phyloP scores from a whole-genome alignment of 1,140 invertebrate genomes.

The Papilio dardanus region DNA sequence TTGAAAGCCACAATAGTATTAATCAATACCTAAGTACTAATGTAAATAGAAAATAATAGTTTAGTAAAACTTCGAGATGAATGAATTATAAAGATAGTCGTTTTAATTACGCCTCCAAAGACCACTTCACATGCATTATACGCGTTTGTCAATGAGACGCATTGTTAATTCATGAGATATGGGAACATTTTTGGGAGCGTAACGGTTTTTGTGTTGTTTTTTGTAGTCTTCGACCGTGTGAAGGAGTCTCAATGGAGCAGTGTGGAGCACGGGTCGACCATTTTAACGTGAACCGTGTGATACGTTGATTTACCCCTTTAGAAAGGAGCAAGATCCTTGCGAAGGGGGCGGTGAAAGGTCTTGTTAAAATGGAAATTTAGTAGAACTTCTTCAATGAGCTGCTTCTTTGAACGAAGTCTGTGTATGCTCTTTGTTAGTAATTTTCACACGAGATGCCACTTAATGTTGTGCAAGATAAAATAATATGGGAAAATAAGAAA shows the following conservation, averaged over 20 bases:
- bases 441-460: slow-evolving; percentile 71
- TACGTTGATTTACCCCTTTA: slow-evolving; percentile 39
- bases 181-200: slow-evolving; percentile 77
- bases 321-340: slow-evolving; percentile 4
- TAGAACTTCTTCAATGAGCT: slow-evolving; percentile 69
- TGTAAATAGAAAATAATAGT: too few species aligned
- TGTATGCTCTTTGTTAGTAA: slow-evolving; percentile 64
- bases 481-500: slow-evolving; percentile 36
- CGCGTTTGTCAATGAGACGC: slow-evolving; percentile 71
- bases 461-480: slow-evolving; percentile 55
- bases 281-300: slow-evolving; percentile 52
- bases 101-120: not conserved
- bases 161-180: slow-evolving; percentile 70
- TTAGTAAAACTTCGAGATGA: not conserved
- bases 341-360: slow-evolving; percentile 49
- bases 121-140: not conserved
- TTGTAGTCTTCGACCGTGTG: slow-evolving; percentile 78
- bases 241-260: slow-evolving; percentile 77
- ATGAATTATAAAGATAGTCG: slow-evolving; percentile 12
- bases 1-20: too few species aligned
- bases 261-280: slow-evolving; percentile 63
- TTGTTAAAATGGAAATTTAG: slow-evolving; percentile 49
- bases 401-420: slow-evolving; percentile 64
- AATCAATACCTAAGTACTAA: too few species aligned
- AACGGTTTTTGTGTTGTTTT: slow-evolving; percentile 82